Conservation (phyloP, 2,888 invertebrate species). For the Sussaba pulchella region DNA sequence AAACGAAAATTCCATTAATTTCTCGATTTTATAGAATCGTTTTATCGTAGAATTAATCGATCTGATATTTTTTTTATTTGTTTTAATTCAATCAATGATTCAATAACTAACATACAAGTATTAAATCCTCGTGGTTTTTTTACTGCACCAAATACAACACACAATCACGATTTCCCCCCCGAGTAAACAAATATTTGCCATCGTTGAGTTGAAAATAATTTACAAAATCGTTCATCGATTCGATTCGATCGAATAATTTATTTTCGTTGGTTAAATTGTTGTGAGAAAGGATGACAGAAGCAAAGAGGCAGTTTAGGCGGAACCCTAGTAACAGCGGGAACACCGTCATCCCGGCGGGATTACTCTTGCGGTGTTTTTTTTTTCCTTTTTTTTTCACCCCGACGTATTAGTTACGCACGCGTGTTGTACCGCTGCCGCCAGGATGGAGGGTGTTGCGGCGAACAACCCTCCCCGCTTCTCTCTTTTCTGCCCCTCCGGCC, state of each 20-base stretch:
- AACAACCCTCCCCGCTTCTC: conserved; percentile 46
- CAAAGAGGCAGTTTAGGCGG: neutral
- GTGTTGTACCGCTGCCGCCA: conserved; percentile 73
- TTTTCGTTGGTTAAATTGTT: neutral
- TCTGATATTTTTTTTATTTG: too few species aligned
- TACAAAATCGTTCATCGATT: neutral
- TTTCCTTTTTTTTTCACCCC: conserved; percentile 58
- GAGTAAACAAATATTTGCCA: too few species aligned
- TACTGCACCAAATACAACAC: too few species aligned
- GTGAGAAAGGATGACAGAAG: neutral
- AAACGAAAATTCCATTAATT: too few species aligned
- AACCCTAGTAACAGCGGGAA: conserved; percentile 47
- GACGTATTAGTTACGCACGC: conserved; percentile 82
- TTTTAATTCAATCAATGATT: too few species aligned
- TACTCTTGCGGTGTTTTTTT: conserved; percentile 68
- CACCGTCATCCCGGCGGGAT: conserved; percentile 63
- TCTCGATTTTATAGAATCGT: too few species aligned
- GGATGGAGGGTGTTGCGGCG: conserved; percentile 66
- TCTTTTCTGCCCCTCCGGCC: conserved; percentile 30
- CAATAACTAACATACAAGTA: too few species aligned
- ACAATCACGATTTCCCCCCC: too few species aligned
- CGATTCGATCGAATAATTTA: neutral
- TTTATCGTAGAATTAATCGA: too few species aligned
- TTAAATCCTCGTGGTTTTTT: too few species aligned
- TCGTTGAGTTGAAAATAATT: too few species aligned